phyloP scores from a whole-genome alignment of 2,888 invertebrate genomes.

The Anagyrus pseudococci region DNA sequence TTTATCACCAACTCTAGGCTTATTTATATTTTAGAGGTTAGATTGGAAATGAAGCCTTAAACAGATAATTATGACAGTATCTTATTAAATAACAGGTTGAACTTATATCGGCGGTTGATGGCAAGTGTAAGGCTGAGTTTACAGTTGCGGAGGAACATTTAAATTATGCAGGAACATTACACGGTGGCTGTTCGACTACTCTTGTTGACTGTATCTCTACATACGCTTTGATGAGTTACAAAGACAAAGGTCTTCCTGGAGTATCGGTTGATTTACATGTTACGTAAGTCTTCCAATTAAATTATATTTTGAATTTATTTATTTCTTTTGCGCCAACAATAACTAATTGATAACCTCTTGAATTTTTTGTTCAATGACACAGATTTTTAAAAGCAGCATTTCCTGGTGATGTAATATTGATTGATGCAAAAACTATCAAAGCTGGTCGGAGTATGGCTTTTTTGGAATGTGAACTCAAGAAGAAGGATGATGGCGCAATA shows the following conservation, averaged over 20 bases:
- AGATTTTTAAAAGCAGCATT: slow-evolving; percentile 81
- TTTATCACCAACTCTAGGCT: too few species aligned
- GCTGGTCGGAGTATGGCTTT: slow-evolving; percentile 83
- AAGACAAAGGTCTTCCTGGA: slow-evolving; percentile 70
- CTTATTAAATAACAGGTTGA: slow-evolving; percentile 55
- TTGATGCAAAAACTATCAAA: slow-evolving; percentile 80
- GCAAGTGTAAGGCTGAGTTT: slow-evolving; percentile 78
- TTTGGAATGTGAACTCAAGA: slow-evolving; percentile 78
- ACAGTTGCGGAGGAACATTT: slow-evolving; percentile 76
- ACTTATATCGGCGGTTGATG: slow-evolving; percentile 69
- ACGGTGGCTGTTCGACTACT: slow-evolving; percentile 86
- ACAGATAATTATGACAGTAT: too few species aligned
- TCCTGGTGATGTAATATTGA: slow-evolving; percentile 78
- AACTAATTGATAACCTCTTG: background rate
- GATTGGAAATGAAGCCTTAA: too few species aligned
- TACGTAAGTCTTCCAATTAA: slow-evolving; percentile 65
- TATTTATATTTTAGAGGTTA: too few species aligned
- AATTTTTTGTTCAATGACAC: slow-evolving; percentile 56
- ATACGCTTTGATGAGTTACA: slow-evolving; percentile 76
- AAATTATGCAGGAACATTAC: slow-evolving; percentile 77
- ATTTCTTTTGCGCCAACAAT: background rate
- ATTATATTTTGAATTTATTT: background rate
- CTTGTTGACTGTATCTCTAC: slow-evolving; percentile 81
- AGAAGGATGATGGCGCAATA: slow-evolving; percentile 75
- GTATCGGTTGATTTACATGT: slow-evolving; percentile 85